Percentiles rank a stretch among this genome's conserved stretches.
Conservation (phyloP, 2,888 invertebrate species). For the Torymus aiolomorphi region DNA sequence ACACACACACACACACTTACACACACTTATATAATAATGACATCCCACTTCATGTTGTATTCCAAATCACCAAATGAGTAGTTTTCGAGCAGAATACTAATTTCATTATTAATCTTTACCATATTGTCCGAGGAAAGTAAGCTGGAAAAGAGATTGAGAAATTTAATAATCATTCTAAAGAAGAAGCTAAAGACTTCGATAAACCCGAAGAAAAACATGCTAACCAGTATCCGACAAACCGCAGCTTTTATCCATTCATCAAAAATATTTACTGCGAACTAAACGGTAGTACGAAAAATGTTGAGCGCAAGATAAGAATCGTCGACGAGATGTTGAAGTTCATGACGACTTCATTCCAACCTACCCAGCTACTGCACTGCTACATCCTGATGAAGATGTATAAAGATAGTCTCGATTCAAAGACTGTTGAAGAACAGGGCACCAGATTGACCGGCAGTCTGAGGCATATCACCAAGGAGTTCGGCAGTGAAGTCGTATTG, state of each 20-base stretch:
- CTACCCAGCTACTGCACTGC: background rate
- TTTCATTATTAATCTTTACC: constrained; percentile 4
- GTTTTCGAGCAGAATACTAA: background rate
- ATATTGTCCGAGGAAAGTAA: constrained; percentile 12
- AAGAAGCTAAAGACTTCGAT: background rate
- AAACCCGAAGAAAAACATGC: background rate
- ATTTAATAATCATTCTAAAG: background rate
- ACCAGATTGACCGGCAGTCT: background rate
- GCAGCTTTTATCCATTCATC: no score
- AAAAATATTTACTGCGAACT: no score
- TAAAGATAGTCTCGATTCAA: background rate
- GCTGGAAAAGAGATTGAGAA: constrained; percentile 23
- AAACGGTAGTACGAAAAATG: background rate
- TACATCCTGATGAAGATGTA: background rate
- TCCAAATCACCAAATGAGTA: background rate
- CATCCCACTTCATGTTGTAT: no score
- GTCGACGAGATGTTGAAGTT: background rate
- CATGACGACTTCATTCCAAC: background rate
- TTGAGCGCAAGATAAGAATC: background rate
- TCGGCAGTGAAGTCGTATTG: constrained; percentile 1
- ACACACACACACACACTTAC: no score
- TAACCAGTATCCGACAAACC: constrained; percentile 5
- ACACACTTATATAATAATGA: no score
- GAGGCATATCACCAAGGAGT: background rate
- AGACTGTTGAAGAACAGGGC: constrained; percentile 1